Percentiles rank a stretch among this genome's conserved stretches.
phyloP scores from a whole-genome alignment of 2,797 vertebrate species.

The Fringilla coelebs region DNA sequence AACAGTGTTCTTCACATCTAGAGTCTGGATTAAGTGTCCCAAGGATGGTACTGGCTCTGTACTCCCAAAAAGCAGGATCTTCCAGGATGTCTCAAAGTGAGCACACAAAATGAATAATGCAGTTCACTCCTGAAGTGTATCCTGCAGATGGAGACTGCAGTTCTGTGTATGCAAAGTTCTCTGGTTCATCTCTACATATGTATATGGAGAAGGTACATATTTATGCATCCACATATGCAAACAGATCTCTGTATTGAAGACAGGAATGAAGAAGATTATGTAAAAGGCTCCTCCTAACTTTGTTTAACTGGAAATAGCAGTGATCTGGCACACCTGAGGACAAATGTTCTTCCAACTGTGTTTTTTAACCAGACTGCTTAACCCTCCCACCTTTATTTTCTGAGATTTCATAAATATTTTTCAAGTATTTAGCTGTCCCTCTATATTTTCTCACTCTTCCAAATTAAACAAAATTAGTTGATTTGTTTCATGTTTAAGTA shows the following conservation, averaged over 20 bases:
- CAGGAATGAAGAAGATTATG: not conserved
- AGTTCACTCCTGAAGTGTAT: not conserved
- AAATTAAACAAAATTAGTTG: not conserved
- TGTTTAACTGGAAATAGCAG: not conserved
- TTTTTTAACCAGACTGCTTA: not conserved
- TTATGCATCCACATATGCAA: not conserved
- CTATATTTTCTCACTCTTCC: not conserved
- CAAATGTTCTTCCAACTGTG: not conserved
- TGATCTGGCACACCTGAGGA: not conserved
- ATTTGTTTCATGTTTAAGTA: not conserved
- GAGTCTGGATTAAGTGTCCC: not conserved
- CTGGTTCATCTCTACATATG: not conserved
- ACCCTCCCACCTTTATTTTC: not conserved
- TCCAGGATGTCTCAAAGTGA: not conserved
- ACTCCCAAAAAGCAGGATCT: not conserved
- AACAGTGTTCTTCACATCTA: not conserved
- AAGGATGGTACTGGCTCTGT: not conserved
- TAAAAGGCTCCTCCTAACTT: not conserved
- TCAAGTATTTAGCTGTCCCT: not conserved
- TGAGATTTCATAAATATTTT: not conserved
- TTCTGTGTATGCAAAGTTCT: not conserved
- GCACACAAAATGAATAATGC: not conserved
- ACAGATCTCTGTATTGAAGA: not conserved
- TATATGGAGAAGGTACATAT: not conserved
- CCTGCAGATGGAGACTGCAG: not conserved